Percentiles rank a stretch among this genome's conserved stretches.
phyloP scores from a whole-genome alignment of 2,888 invertebrate genomes.

The Thymelicus lineola region DNA sequence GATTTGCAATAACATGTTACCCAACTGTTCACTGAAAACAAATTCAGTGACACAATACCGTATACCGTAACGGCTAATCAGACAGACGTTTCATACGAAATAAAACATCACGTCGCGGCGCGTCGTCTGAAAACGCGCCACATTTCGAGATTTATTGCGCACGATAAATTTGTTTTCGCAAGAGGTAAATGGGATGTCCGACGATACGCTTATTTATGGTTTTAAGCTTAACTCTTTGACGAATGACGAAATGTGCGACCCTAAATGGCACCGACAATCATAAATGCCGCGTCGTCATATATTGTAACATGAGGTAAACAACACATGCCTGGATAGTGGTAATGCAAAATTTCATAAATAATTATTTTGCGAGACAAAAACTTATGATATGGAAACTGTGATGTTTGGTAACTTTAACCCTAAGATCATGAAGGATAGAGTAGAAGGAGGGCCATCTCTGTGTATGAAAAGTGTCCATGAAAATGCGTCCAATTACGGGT shows the following conservation, averaged over 20 bases:
- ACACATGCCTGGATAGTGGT: neutral
- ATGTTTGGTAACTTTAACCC: too few species aligned
- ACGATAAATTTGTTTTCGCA: constrained; percentile 47
- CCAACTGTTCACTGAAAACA: neutral
- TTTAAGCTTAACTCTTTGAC: constrained; percentile 45
- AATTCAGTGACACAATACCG: constrained; percentile 2
- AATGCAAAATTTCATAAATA: neutral
- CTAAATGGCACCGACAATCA: constrained; percentile 34
- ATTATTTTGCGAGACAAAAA: too few species aligned
- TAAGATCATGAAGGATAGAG: too few species aligned
- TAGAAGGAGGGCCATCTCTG: too few species aligned
- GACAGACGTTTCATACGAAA: constrained; percentile 23
- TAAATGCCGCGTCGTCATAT: neutral
- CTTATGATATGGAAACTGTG: too few species aligned
- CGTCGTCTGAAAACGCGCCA: constrained; percentile 36
- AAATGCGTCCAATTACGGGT: too few species aligned
- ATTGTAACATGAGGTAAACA: neutral
- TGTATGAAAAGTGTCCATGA: too few species aligned
- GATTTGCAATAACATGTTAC: neutral
- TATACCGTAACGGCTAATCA: constrained; percentile 19
- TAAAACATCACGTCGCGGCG: too few species aligned
- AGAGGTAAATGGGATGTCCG: constrained; percentile 43
- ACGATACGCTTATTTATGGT: constrained; percentile 44
- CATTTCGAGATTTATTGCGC: constrained; percentile 48
- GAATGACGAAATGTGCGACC: constrained; percentile 43